These are phyloP conservation scores for Heliconius aoede DNA, from an alignment of 2,888 invertebrate species.

Conservation along the genomic window DNA sequence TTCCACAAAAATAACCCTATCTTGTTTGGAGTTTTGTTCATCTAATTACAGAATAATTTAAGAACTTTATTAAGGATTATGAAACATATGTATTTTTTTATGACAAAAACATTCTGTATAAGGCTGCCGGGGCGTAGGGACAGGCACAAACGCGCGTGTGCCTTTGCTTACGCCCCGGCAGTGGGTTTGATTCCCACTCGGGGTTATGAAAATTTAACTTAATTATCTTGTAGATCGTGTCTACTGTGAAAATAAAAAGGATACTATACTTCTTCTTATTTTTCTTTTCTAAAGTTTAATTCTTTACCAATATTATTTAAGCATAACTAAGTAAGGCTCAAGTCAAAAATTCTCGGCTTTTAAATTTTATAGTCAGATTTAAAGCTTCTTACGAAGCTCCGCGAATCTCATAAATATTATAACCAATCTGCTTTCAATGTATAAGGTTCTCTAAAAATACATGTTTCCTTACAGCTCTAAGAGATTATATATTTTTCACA, in stretches of 20 bases:
- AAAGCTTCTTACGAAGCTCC: slow-evolving; percentile 23
- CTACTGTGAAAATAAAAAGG: no score
- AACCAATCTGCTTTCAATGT: slow-evolving; percentile 37
- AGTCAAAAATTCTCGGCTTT: slow-evolving; percentile 6
- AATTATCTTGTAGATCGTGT: no score
- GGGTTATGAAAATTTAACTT: no score
- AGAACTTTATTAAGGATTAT: neutral
- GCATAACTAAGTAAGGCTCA: neutral
- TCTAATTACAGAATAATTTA: slow-evolving; percentile 11
- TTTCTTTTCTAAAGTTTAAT: neutral
- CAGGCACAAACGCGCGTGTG: no score
- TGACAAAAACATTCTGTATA: no score
- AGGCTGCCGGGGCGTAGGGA: neutral
- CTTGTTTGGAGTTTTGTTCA: neutral
- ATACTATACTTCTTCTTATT: no score
- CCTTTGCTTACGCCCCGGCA: no score
- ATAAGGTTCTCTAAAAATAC: slow-evolving; percentile 22
- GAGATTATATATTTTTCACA: neutral
- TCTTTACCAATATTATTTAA: neutral
- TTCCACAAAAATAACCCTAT: slow-evolving; percentile 24
- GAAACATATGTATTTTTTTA: neutral
- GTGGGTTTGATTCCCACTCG: no score
- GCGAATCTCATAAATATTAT: slow-evolving; percentile 40
- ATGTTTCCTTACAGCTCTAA: neutral
- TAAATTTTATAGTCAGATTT: slow-evolving; percentile 14